These are phyloP conservation scores for Myripristis jacobus DNA, from an alignment of 2,797 vertebrate species.

Conservation along the genomic window DNA sequence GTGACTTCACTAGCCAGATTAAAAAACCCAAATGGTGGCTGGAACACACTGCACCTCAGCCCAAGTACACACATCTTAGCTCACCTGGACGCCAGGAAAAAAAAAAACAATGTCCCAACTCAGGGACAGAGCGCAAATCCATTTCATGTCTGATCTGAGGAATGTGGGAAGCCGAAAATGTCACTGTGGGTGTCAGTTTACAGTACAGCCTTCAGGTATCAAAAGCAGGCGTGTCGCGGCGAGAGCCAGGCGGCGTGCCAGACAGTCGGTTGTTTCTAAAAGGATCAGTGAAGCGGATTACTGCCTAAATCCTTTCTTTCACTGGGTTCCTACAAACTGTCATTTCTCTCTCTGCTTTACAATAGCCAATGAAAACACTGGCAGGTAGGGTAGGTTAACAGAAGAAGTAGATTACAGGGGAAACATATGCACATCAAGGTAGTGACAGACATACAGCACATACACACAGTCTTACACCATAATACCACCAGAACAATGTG, in stretches of 20 bases:
- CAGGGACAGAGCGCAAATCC: constrained; percentile 18
- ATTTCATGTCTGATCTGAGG: constrained; percentile 36
- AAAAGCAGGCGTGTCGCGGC: constrained; percentile 69
- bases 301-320: constrained; percentile 74
- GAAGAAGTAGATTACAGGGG: constrained; percentile 22
- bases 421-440: constrained; percentile 2
- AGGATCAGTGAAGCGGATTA: constrained; percentile 77
- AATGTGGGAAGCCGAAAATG: constrained; percentile 57
- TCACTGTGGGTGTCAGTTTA: constrained; percentile 73
- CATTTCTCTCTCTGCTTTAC: constrained; percentile 65
- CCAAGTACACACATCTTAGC: not conserved
- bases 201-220: constrained; percentile 71
- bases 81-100: constrained; percentile 17
- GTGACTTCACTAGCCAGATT: too few relatives aligned
- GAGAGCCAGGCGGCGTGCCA: constrained; percentile 68
- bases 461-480: not conserved
- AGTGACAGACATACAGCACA: not conserved
- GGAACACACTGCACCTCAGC: not conserved
- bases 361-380: constrained; percentile 65
- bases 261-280: constrained; percentile 70
- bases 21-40: too few relatives aligned
- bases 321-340: constrained; percentile 69
- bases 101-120: constrained; percentile 8
- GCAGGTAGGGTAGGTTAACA: constrained; percentile 47
- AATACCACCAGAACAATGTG: too few relatives aligned